Percentiles rank a stretch among this genome's conserved stretches.
phyloP scores from a whole-genome alignment of 1,140 invertebrate genomes.

The Tetragnatha versicolor region DNA sequence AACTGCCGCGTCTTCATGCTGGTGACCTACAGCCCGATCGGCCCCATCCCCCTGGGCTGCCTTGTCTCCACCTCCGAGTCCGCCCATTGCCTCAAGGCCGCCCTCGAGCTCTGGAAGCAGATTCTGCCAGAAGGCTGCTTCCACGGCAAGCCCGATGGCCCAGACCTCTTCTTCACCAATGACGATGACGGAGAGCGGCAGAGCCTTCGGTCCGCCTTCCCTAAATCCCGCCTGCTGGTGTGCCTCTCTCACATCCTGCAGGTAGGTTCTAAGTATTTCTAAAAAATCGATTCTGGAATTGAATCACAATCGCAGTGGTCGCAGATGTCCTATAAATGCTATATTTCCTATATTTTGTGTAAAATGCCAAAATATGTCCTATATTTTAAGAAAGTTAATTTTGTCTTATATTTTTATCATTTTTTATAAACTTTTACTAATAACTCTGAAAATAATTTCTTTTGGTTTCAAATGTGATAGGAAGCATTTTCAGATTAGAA shows the following conservation, averaged over 20 bases:
- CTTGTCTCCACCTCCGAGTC: conserved; percentile 26
- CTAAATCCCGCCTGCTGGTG: conserved; percentile 37
- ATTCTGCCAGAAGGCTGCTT: conserved; percentile 42
- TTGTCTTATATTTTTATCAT: no score
- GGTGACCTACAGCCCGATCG: conserved; percentile 32
- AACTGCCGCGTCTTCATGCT: conserved; percentile 35
- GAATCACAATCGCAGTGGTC: no score
- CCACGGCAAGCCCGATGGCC: conserved; percentile 26
- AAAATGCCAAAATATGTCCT: no score
- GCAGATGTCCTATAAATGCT: no score
- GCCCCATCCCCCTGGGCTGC: conserved; percentile 36
- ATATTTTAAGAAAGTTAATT: no score
- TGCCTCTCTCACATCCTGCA: conserved; percentile 36
- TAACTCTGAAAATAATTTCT: no score
- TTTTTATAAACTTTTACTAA: no score
- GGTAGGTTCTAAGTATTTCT: no score
- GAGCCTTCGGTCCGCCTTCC: conserved; percentile 9
- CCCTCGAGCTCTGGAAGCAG: conserved; percentile 38
- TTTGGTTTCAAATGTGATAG: no score
- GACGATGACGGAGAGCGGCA: conserved; percentile 32
- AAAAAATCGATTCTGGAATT: no score
- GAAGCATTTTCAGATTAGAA: no score
- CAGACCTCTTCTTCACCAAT: conserved; percentile 45
- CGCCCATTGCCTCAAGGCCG: conserved; percentile 10
- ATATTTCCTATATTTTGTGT: no score